Evolutionary conservation across 1,140 invertebrate genomes (phyloP), one percentile per base, ranked within the genome.

Genomic region (Daktulosphaira vitifoliae): DNA sequence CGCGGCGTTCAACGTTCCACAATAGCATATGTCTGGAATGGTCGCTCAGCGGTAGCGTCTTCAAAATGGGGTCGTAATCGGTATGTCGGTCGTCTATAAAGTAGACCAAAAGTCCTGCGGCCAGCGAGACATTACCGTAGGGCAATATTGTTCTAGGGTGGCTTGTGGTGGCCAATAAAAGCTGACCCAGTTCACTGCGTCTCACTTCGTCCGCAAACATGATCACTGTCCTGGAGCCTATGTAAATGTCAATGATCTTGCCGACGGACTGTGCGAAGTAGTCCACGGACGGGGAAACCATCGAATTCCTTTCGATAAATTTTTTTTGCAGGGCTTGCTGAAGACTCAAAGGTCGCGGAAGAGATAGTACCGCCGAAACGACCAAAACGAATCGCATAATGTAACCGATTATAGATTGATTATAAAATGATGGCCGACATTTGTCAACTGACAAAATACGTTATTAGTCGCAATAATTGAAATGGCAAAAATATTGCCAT

Each of bases 11-110:
- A 9, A 8, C 56, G 11, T 20, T 25, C 56, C 42, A 62, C 42
- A 62, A 25, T 5, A 62, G 16, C 56, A 62, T 62, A 16, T 62
- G 56, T 25, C 56, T 16, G 25, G 56, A 62, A 20, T 62, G 25
- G 38, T 62, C 56, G 42, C 56, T 62, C 39, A 42, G 20, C 25
- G 56, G 56, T 25, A 62, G 5, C 16, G 16, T 23, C 23, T 25
- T 20, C 8, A 62, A 16, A 22, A 62, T 25, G 23, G 25, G 2
- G 3, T 18, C 56, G 26, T 62, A 62, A n/a, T 16, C 56, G 9
- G n/a, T 11, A 15, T 23, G 9, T 37, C 8, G 39, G 26, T 20
- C 54, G 16, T 59, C 39, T 5, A 15, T n/a, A 9, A 62, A 6
- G 25, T 62, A 62, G n/a, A 62, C 42, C 1, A 62, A 16, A 0